These are phyloP conservation scores for Noctilio leporinus DNA, from an alignment of 2,113 vertebrate species.

Conservation along the genomic window DNA sequence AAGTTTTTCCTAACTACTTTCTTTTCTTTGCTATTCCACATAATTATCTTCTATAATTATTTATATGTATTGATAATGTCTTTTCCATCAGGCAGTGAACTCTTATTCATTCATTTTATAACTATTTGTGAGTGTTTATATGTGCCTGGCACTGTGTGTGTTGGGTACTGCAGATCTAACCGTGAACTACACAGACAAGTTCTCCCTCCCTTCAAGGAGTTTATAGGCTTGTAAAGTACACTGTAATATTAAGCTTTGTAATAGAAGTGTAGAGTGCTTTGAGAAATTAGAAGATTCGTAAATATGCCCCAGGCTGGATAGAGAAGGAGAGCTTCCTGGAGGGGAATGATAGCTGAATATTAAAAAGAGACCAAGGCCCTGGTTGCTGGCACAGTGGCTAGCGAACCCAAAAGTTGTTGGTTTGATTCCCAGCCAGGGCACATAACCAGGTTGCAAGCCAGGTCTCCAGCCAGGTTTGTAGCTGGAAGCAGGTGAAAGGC, in stretches of 20 bases:
- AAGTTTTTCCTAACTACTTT: not conserved
- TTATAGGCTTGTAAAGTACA: not conserved
- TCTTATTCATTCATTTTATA: slow-evolving; percentile 25
- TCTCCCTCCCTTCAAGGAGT: not conserved
- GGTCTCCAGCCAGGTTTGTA: too few species aligned
- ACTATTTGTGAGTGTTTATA: not conserved
- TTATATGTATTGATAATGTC: slow-evolving; percentile 8
- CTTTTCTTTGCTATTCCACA: slow-evolving; percentile 10
- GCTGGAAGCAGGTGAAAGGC: too few species aligned
- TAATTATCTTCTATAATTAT: slow-evolving; percentile 22
- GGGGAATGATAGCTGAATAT: not conserved
- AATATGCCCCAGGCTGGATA: not conserved
- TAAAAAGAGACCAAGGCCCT: too few species aligned
- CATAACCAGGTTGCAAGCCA: too few species aligned
- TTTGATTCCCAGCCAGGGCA: too few species aligned
- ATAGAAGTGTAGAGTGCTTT: not conserved
- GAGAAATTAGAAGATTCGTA: not conserved
- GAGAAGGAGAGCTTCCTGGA: not conserved
- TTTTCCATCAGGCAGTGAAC: not conserved
- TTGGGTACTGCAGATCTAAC: not conserved
- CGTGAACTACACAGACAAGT: not conserved
- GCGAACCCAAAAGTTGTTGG: too few species aligned
- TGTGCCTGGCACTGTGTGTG: not conserved
- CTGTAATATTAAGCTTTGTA: not conserved
- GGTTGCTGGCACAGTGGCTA: too few species aligned